Evolutionary conservation across 2,797 vertebrate genomes (phyloP).

Genomic region (Pogonophryne albipinna): DNA sequence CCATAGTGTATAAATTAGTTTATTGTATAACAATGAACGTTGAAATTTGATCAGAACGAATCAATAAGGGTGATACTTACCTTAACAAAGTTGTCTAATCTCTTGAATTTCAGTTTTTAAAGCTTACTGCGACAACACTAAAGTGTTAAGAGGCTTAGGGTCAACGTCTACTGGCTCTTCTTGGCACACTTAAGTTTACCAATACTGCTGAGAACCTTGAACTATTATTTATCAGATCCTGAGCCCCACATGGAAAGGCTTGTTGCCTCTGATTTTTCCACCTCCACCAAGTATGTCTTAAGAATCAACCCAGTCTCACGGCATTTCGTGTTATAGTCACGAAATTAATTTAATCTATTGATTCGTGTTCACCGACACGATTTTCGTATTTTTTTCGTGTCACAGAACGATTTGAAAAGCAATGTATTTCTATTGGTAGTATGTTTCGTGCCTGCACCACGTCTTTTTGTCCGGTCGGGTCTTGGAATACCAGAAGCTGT

Average conservation of each 20-base stretch:
- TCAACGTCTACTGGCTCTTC: constrained; percentile 24
- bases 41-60: neutral
- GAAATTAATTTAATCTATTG: no score
- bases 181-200: constrained; percentile 13
- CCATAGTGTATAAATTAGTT: no score
- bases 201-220: constrained; percentile 32
- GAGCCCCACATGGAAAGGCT: constrained; percentile 15
- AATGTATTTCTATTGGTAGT: no score
- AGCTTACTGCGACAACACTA: constrained; percentile 27
- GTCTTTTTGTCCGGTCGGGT: no score
- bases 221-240: constrained; percentile 42
- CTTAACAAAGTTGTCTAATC: constrained; percentile 8
- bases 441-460: no score
- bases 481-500: no score
- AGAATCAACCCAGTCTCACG: no score
- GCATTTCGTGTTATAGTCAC: no score
- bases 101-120: constrained; percentile 23
- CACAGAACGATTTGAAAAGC: no score
- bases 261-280: constrained; percentile 5
- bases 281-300: neutral
- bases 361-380: no score
- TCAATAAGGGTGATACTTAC: constrained; percentile 14
- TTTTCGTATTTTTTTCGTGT: no score
- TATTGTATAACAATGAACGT: no score
- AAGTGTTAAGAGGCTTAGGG: constrained; percentile 10